phyloP scores from a whole-genome alignment of 2,888 invertebrate species.

The Priocnemis perturbator region DNA sequence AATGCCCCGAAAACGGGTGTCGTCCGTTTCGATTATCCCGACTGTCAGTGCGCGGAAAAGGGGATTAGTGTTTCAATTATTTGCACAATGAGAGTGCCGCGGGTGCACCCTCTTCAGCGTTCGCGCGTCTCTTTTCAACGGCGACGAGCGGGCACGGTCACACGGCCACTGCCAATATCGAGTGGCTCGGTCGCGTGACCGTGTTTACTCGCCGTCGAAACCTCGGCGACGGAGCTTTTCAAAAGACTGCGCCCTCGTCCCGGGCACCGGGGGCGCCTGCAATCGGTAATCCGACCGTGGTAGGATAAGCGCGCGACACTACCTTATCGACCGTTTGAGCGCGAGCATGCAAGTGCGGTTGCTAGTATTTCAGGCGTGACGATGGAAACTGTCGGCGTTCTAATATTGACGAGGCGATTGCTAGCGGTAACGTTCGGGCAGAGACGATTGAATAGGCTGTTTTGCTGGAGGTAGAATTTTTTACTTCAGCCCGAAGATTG shows the following conservation, averaged over 20 bases:
- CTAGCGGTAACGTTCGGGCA: too few species aligned
- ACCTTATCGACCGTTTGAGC: constrained; percentile 58
- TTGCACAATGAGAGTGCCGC: constrained; percentile 65
- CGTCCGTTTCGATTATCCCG: constrained; percentile 40
- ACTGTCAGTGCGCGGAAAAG: constrained; percentile 44
- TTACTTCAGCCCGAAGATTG: too few species aligned
- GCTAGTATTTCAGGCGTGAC: constrained; percentile 23
- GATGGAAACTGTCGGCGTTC: too few species aligned
- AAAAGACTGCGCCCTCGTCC: background rate
- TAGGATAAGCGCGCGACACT: constrained; percentile 60
- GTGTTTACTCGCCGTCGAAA: constrained; percentile 62
- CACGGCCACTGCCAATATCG: constrained; percentile 60
- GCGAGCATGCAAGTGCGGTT: constrained; percentile 30
- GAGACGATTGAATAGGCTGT: too few species aligned
- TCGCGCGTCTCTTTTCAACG: constrained; percentile 13
- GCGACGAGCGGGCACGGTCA: constrained; percentile 27
- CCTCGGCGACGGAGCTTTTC: constrained; percentile 4
- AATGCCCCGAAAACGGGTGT: constrained; percentile 29
- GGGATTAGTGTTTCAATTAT: constrained; percentile 75
- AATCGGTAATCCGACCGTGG: constrained; percentile 58
- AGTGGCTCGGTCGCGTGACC: constrained; percentile 69
- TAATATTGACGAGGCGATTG: too few species aligned
- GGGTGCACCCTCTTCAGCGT: background rate
- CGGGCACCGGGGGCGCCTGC: constrained; percentile 20
- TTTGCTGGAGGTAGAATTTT: too few species aligned